Evolutionary conservation across 2,888 invertebrate species (phyloP), one percentile per base, ranked within the genome.

Genomic region (Netelia virgata): DNA sequence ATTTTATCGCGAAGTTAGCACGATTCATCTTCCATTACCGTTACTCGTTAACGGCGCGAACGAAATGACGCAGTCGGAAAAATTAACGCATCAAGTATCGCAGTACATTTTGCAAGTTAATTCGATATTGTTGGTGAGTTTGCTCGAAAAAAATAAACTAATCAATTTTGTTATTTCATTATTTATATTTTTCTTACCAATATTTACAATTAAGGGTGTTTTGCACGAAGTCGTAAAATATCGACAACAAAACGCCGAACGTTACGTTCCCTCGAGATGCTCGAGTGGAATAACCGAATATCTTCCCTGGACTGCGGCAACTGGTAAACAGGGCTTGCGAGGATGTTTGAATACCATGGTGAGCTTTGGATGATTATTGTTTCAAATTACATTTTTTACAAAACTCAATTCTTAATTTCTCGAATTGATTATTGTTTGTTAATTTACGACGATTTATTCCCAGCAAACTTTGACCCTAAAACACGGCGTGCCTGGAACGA

Each of bases 261-360:
- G 94, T 77, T 96, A 95, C 86, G 91, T 93, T 1, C 94, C 95
- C 5, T 92, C 94, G 3, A 90, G 89, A 79, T 89, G 88, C 85
- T 90, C 90, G 0, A 90, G 84, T 63, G 89, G 88, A 47, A 88
- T 91, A 47, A 92, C 94, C 8, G 97, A 97, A 90, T 96, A 96
- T 91, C 92, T 96, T 16, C 97, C 97, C 0, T 97, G 97, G 97
- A 97, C 97, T 0, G 95, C 96, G 1, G 95, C 96, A 70, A 92
- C 94, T 11, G 96, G 96, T 6, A 94, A 94, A 72, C 92, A 93
- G 50, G 95, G 95, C 0, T 83, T 93, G 11, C 88, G 91, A 80
- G 90, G 89, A 59, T 91, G 92, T 76, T 89, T 93, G 0, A 91
- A 89, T n/a, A 92, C 90, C 3, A 92, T 93, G 92, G 92, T 92